A percentile compares a stretch with the other conserved stretches of the same genome.
These are phyloP conservation scores for Ctenoplectra terminalis DNA, from an alignment of 1,140 invertebrate species.

Conservation along the genomic window DNA sequence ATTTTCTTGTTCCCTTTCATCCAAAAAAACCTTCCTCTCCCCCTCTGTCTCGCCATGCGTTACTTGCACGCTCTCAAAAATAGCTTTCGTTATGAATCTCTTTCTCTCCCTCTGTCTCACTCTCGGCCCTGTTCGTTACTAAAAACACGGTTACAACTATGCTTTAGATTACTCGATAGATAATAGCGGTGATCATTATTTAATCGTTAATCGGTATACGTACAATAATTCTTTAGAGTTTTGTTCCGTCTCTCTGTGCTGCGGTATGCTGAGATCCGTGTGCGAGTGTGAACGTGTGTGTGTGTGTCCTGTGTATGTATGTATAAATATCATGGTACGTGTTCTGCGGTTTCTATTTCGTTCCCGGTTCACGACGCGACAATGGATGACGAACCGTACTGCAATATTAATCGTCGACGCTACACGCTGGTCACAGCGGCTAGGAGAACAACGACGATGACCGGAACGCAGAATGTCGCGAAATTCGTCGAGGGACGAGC, in stretches of 20 bases:
- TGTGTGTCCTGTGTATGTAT: conserved; percentile 16
- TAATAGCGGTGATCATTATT: conserved; percentile 21
- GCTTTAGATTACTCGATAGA: conserved; percentile 55
- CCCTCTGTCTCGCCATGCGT: conserved; percentile 13
- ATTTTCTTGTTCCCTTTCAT: conserved; percentile 44
- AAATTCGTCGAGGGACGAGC: not conserved
- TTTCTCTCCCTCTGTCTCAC: conserved; percentile 23
- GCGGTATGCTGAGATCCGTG: conserved; percentile 25
- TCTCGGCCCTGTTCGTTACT: conserved; percentile 20
- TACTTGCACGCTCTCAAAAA: conserved; percentile 49
- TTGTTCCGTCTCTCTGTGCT: not conserved
- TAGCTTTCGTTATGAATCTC: conserved; percentile 47
- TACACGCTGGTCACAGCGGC: not conserved
- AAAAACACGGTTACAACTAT: not conserved
- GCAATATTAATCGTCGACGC: conserved; percentile 19
- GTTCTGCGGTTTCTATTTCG: conserved; percentile 26
- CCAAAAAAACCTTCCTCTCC: not conserved
- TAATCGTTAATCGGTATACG: conserved; percentile 15
- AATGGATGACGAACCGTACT: not conserved
- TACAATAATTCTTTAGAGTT: not conserved
- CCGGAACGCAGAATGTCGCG: not conserved
- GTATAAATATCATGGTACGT: not conserved
- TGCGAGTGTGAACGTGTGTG: not conserved
- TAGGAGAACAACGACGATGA: not conserved
- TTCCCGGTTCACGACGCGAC: not conserved